phyloP scores from a whole-genome alignment of 2,797 vertebrate species.

The Alectoris magna region DNA sequence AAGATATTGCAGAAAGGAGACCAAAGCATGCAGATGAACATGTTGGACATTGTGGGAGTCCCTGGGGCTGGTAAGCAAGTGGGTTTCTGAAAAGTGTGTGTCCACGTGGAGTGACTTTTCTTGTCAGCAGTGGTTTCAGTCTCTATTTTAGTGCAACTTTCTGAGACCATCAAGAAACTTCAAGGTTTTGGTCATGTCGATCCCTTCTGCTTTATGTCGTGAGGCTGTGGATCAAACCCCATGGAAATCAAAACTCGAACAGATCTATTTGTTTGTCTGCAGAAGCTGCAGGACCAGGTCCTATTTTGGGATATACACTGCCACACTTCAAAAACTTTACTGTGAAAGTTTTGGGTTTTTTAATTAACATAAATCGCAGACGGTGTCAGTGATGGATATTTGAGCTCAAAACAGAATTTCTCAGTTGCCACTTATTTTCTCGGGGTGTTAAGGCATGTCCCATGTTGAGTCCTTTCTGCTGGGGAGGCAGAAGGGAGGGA shows the following conservation, averaged over 20 bases:
- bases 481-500: not conserved
- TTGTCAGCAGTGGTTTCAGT: too few relatives aligned
- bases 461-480: too few relatives aligned
- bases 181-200: not conserved
- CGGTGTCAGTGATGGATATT: rapidly evolving
- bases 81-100: too few relatives aligned
- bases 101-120: too few relatives aligned
- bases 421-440: not conserved
- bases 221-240: not conserved
- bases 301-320: not conserved
- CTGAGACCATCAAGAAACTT: too few relatives aligned
- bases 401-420: not conserved
- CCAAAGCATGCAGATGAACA: too few relatives aligned
- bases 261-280: not conserved
- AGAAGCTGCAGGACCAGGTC: not conserved
- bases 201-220: not conserved
- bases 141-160: too few relatives aligned
- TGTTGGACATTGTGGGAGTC: too few relatives aligned
- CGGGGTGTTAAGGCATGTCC: not conserved
- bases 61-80: too few relatives aligned
- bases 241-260: not conserved
- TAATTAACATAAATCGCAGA: not conserved
- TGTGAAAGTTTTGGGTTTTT: not conserved
- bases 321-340: too few relatives aligned
- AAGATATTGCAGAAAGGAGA: too few relatives aligned